These are phyloP conservation scores for Chaetogeoica ovagalla DNA, from an alignment of 2,888 invertebrate species.

Conservation along the genomic window DNA sequence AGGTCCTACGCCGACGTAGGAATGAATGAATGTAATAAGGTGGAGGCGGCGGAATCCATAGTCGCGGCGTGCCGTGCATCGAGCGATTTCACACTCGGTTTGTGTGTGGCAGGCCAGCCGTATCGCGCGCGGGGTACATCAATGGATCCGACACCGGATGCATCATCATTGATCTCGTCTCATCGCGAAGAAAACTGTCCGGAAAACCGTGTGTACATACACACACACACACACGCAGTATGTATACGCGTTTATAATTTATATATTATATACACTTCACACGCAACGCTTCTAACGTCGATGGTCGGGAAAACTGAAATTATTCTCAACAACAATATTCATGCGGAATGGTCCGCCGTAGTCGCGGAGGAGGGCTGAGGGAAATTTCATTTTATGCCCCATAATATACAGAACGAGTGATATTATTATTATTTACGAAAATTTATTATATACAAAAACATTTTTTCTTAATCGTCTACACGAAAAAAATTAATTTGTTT, in stretches of 20 bases:
- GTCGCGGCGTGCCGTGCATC: constrained; percentile 19
- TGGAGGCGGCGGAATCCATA: constrained; percentile 34
- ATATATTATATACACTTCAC: no score
- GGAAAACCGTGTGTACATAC: constrained; percentile 14
- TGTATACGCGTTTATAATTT: no score
- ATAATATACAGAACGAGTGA: no score
- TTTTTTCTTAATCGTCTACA: no score
- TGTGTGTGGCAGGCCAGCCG: constrained; percentile 52
- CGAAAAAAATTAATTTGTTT: no score
- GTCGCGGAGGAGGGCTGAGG: no score
- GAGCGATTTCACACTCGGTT: constrained; percentile 53
- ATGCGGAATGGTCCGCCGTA: no score
- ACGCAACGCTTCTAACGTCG: background rate
- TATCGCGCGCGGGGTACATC: constrained; percentile 34
- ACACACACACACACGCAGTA: background rate
- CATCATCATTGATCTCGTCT: constrained; percentile 47
- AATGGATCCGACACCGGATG: constrained; percentile 50
- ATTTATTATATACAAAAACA: no score
- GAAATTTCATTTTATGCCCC: no score
- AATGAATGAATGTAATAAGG: background rate
- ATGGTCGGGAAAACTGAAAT: background rate
- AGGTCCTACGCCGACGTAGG: no score
- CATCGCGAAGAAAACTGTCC: constrained; percentile 40
- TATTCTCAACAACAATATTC: background rate
- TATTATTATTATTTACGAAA: no score